A percentile compares a stretch with the other conserved stretches of the same genome.
These are phyloP conservation scores for Clarias pachynema DNA, from an alignment of 2,797 vertebrate genomes.

Conservation along the genomic window DNA sequence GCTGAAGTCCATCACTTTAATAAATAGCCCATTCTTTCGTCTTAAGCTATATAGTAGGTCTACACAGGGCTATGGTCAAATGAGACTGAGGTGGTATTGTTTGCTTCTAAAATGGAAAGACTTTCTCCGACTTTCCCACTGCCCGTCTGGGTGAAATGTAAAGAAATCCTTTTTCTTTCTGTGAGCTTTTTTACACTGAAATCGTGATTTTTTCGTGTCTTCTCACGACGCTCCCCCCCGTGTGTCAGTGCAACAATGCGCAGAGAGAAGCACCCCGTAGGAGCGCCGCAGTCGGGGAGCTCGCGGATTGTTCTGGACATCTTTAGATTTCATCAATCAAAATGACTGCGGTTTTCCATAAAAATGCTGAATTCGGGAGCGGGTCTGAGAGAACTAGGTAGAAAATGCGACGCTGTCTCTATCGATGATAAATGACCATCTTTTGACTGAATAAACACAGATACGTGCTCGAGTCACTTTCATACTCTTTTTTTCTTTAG, in stretches of 20 bases:
- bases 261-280: conserved; percentile 97
- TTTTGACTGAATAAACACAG: conserved; percentile 91
- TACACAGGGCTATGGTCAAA: conserved; percentile 48
- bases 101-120: conserved; percentile 85
- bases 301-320: conserved; percentile 97
- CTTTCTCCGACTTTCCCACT: conserved; percentile 87
- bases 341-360: conserved; percentile 99
- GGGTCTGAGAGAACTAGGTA: conserved; percentile 95
- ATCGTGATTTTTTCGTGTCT: conserved; percentile 91
- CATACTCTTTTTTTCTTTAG: conserved; percentile 47
- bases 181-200: conserved; percentile 81
- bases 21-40: conserved; percentile 54
- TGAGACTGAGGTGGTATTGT: conserved; percentile 82
- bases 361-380: conserved; percentile 99
- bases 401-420: conserved; percentile 97
- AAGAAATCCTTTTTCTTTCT: conserved; percentile 89
- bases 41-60: conserved; percentile 39
- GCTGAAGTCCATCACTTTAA: conserved; percentile 48
- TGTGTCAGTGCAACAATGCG: conserved; percentile 91
- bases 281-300: conserved; percentile 99
- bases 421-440: conserved; percentile 99
- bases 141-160: conserved; percentile 83
- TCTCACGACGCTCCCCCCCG: conserved; percentile 89
- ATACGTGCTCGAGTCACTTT: conserved; percentile 65
- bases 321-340: conserved; percentile 99